Conservation (phyloP, 2,888 invertebrate genomes). For the Apotomis betuletana region DNA sequence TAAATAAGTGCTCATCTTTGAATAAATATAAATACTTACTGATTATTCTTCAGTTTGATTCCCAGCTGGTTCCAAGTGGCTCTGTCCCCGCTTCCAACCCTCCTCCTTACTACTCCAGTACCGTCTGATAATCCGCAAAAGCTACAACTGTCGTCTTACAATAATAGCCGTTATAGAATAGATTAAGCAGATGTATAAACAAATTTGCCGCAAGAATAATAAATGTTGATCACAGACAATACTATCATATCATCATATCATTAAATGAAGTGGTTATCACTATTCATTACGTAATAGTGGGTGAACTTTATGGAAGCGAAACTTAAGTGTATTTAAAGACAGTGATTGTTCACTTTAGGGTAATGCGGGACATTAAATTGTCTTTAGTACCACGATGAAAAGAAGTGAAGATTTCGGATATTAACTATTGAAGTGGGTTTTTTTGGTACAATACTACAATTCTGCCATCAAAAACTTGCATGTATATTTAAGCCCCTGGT, state of each 20-base stretch:
- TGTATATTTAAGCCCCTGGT: neutral
- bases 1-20: too few species aligned
- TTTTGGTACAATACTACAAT: too few species aligned
- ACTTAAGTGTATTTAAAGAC: neutral
- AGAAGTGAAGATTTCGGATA: too few species aligned
- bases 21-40: neutral
- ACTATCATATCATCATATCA: constrained; percentile 29
- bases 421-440: too few species aligned
- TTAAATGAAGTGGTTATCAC: constrained; percentile 18
- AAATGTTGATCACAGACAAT: constrained; percentile 28
- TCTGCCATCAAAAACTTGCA: too few species aligned
- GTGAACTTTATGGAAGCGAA: constrained; percentile 10
- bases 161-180: constrained; percentile 35
- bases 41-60: neutral
- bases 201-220: constrained; percentile 17
- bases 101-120: constrained; percentile 22
- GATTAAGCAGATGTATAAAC: constrained; percentile 30
- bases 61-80: constrained; percentile 23
- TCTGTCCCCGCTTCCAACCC: constrained; percentile 35
- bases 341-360: too few species aligned
- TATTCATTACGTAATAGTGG: neutral
- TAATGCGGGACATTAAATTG: neutral
- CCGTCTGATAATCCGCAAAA: constrained; percentile 27
- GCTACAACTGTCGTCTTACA: constrained; percentile 17
- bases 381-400: neutral